Conservation (phyloP, 2,888 invertebrate genomes). For the Panzeria rudis region DNA sequence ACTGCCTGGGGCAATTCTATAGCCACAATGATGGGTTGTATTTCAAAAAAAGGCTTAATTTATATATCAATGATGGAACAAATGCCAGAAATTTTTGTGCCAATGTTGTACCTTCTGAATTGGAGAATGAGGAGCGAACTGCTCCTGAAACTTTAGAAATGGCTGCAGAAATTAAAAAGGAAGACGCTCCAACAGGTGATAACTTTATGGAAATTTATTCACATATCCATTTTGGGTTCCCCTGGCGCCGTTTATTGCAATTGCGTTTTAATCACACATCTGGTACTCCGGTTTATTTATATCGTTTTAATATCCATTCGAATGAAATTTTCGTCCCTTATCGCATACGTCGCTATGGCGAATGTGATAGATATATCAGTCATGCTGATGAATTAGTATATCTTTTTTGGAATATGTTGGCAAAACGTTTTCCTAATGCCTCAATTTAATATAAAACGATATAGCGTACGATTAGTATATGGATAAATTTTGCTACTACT, state of each 20-base stretch:
- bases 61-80: conserved; percentile 76
- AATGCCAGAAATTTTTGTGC: conserved; percentile 73
- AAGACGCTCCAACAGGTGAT: conserved; percentile 77
- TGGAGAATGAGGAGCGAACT: conserved; percentile 75
- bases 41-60: conserved; percentile 81
- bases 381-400: conserved; percentile 82
- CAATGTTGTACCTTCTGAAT: conserved; percentile 77
- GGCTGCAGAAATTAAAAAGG: conserved; percentile 77
- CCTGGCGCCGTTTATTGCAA: conserved; percentile 79
- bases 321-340: conserved; percentile 79
- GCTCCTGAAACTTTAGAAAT: conserved; percentile 74
- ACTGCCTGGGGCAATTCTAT: conserved; percentile 82
- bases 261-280: conserved; percentile 78
- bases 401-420: conserved; percentile 78
- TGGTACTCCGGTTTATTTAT: conserved; percentile 80
- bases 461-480: conserved; percentile 79
- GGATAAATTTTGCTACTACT: conserved; percentile 80
- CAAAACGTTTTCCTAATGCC: conserved; percentile 77
- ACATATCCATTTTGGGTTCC: conserved; percentile 75
- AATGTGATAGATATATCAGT: conserved; percentile 80
- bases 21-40: conserved; percentile 81
- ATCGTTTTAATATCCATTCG: conserved; percentile 82
- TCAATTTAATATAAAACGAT: conserved; percentile 81
- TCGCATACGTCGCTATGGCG: conserved; percentile 79
- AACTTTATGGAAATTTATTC: conserved; percentile 80